Evolutionary conservation across 2,888 invertebrate genomes (phyloP), one percentile per base, ranked within the genome.

Genomic region (Sepioteuthis lessoniana): DNA sequence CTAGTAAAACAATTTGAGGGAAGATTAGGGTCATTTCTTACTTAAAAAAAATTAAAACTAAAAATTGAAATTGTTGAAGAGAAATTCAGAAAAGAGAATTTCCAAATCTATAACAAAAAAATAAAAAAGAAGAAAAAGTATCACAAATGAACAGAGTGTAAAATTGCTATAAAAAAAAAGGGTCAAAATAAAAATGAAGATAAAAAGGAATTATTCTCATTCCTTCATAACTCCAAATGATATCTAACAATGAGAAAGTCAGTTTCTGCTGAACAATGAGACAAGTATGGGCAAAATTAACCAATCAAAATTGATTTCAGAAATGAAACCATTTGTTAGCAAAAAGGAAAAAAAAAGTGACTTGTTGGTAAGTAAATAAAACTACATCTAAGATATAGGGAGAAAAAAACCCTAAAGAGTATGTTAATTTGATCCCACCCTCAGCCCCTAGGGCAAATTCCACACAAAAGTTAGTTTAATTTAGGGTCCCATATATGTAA

Each of bases 1-100:
- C 76, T 35, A 76, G 76, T 76, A 35, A 76, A 76, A 76, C 76
- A 76, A 76, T 76, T 76, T 76, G 76, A 76, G n/a, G n/a, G n/a
- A 76, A 76, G 76, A 76, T 76, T 76, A 76, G 76, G 76, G 76
- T 35, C 76, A 76, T 76, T 42, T 47, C 47, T 47, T 31, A 92
- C 92, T 46, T 92, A 42, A 42, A 42, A 42, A 42, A 38, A 38
- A 47, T 38, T 92, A 38, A 92, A 42, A 47, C 46, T 92, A 92
- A 38, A 92, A 92, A 92, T 47, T 92, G 47, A 42, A 47, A 92
- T 31, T 21, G 92, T 42, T 46, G 37, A 92, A 92, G 31, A 47
- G 31, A 42, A 10, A 46, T 31, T 38, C 31, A 91, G 28, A 91
- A 91, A 91, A 91, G 37, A 31, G 37, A 38, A n/a, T 28, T 92